Evolutionary conservation across 2,888 invertebrate species (phyloP).

Genomic region (Lochmaea crataegi): DNA sequence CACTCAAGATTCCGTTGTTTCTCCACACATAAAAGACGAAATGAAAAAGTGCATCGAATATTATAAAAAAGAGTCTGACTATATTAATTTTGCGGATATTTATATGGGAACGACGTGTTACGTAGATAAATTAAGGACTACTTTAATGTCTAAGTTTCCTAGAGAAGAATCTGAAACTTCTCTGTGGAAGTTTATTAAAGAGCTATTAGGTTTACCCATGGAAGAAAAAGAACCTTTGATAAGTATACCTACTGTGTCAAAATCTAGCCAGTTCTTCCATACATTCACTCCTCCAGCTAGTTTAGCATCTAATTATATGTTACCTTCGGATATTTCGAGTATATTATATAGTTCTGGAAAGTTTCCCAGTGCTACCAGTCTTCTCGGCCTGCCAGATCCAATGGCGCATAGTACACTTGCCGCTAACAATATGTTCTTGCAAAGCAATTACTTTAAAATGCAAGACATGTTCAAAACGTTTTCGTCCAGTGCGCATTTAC

Average conservation of each 20-base stretch:
- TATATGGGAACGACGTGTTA: conserved; percentile 79
- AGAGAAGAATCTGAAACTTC: conserved; percentile 78
- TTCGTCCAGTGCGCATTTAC: conserved; percentile 70
- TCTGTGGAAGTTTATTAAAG: conserved; percentile 83
- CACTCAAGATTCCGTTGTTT: conserved; percentile 82
- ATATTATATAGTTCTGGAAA: conserved; percentile 76
- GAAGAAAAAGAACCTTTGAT: conserved; percentile 75
- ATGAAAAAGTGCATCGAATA: conserved; percentile 88
- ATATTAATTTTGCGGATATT: conserved; percentile 74
- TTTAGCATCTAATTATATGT: conserved; percentile 72
- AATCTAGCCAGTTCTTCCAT: conserved; percentile 58
- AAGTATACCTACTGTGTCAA: conserved; percentile 68
- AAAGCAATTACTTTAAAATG: conserved; percentile 75
- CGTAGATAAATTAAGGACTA: conserved; percentile 87
- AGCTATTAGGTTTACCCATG: conserved; percentile 79
- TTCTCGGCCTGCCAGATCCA: conserved; percentile 79
- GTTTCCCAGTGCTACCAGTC: conserved; percentile 71
- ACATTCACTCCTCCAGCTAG: conserved; percentile 60
- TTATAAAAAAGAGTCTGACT: conserved; percentile 78
- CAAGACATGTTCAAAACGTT: conserved; percentile 74
- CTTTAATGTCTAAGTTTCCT: conserved; percentile 84
- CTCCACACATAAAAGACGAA: conserved; percentile 85
- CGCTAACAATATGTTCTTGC: conserved; percentile 82
- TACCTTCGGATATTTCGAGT: conserved; percentile 74
- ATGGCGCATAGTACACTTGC: conserved; percentile 80